These are phyloP conservation scores for Parauchenoglanis ngamensis DNA, from an alignment of 2,797 vertebrate genomes.

Conservation along the genomic window DNA sequence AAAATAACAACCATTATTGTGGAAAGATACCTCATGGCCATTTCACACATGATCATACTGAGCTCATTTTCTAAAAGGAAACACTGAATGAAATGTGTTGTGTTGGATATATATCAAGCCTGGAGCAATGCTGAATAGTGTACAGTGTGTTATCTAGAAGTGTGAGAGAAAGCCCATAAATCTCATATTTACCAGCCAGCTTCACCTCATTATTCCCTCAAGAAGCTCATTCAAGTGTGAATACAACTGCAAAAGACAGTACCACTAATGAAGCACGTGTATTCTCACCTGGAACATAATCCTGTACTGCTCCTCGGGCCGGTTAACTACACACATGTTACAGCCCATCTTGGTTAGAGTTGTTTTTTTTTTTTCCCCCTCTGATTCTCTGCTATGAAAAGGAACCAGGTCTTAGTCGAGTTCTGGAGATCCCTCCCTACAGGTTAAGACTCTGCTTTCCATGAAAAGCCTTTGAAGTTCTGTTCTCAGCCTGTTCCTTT, in stretches of 20 bases:
- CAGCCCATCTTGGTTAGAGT: slow-evolving; percentile 76
- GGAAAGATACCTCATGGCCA: too few species aligned
- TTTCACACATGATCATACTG: neutral
- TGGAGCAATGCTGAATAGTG: neutral
- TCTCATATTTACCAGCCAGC: neutral
- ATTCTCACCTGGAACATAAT: slow-evolving; percentile 84
- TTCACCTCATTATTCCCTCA: slow-evolving; percentile 17
- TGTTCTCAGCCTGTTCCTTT: slow-evolving; percentile 25
- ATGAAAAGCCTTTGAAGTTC: slow-evolving; percentile 53
- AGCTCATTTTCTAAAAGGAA: neutral
- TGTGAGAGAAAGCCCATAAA: neutral
- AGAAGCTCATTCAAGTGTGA: slow-evolving; percentile 8
- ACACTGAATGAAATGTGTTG: neutral
- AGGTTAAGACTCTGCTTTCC: slow-evolving; percentile 30
- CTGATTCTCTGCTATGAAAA: slow-evolving; percentile 3
- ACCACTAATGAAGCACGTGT: neutral
- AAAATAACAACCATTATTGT: neutral
- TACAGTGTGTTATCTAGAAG: neutral
- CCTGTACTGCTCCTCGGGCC: slow-evolving; percentile 84
- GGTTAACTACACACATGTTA: slow-evolving; percentile 86
- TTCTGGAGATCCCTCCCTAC: slow-evolving; percentile 36
- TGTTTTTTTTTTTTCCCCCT: neutral
- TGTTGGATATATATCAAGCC: neutral
- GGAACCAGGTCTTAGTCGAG: neutral
- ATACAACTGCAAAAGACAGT: neutral